Evolutionary conservation across 2,113 vertebrate species (phyloP).

Genomic region (Scopus umbretta): DNA sequence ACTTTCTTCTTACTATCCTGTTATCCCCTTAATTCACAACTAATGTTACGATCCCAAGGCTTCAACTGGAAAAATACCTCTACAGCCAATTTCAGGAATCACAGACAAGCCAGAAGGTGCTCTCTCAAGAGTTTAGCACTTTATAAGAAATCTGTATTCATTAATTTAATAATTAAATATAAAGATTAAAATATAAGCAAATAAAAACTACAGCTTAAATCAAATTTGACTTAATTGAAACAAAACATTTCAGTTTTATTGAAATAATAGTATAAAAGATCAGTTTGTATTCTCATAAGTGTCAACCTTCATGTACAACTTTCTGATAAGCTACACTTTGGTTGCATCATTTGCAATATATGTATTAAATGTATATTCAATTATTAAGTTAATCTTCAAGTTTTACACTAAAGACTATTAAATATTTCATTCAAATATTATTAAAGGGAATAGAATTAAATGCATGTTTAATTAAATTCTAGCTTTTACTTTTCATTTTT

Average conservation of each 20-base stretch:
- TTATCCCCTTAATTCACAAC: background rate
- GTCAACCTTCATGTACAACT: background rate
- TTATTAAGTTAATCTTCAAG: background rate
- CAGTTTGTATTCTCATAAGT: background rate
- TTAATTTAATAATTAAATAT: background rate
- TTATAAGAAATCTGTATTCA: background rate
- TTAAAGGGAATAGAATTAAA: background rate
- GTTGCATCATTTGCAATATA: background rate
- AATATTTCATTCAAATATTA: background rate
- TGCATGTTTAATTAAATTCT: background rate
- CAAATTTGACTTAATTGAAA: background rate
- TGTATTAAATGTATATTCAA: background rate
- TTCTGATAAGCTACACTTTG: background rate
- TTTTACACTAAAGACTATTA: background rate
- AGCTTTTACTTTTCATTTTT: background rate
- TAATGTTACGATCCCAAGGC: background rate
- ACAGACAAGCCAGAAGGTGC: background rate
- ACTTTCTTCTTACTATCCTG: conserved; percentile 9
- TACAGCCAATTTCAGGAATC: background rate
- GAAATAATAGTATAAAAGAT: background rate
- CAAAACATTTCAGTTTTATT: background rate
- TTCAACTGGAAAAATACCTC: background rate
- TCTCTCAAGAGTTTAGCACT: background rate
- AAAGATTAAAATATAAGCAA: background rate
- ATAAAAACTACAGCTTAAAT: background rate